Base-by-base conservation (phyloP, 1,140 invertebrate genomes). In the Eurosta solidaginis region DNA sequence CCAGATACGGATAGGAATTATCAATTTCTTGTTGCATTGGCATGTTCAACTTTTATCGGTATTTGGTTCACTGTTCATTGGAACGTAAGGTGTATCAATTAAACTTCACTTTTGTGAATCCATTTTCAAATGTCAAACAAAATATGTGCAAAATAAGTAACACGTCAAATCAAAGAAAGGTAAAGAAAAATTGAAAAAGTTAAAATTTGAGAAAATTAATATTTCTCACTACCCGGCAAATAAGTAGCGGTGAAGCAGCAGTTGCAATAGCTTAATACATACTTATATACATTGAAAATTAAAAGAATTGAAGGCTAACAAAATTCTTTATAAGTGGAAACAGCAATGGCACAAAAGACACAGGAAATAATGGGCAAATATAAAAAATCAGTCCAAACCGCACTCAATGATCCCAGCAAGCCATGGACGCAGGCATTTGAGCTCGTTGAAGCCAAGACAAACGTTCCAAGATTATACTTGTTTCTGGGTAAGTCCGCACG, bases 401-500 rank as follows among this genome's bases (percentile, higher is more conserved):
- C 78, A 14, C 76, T 79, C 25, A 42, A 75, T 20, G 78, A 79
- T 68, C 49, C 44, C n/a, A 74, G 76, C n/a, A 79, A 79, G 33
- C 78, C 78, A 10, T 79, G 78, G 78, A 74, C 63, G 9, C 63
- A 77, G 54, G 63, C 49, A 49, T 79, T 79, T 40, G 76, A 79
- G 2, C 27, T 74, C 22, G 40, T 77, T 1, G 78, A 79, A 47
- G 22, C 63, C 47, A 79, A 79, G 59, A 79, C 78, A 49, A 77
- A 77, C 77, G 49, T 79, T 25, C 78, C 76, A 1, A 74, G 76
- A 74, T 20, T 79, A 12, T 79, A 79, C 47, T 42, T 77, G 74
- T 79, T 79, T 77, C 36, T 79, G 25, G 78, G 78, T 79, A 45
- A 79, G 78, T 79, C 14, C 2, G 29, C n/a, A n/a, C n/a, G n/a